phyloP scores from a whole-genome alignment of 1,140 invertebrate species.

The Lepidotrigona ventralis region DNA sequence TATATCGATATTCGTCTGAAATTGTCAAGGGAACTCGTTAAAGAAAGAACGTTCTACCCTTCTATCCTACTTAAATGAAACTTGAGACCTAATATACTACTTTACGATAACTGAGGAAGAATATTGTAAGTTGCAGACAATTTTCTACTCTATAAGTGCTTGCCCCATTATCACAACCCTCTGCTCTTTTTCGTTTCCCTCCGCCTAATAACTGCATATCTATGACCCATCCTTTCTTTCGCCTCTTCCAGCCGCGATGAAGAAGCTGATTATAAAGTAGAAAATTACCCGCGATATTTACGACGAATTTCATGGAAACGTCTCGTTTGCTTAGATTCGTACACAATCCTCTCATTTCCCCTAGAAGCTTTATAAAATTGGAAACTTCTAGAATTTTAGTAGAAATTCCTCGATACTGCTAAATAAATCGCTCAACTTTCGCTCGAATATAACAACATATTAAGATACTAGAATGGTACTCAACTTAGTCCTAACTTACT shows the following conservation, averaged over 20 bases:
- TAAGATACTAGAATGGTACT: too few species aligned
- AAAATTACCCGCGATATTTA: not conserved
- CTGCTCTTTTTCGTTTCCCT: not conserved
- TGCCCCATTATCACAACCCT: not conserved
- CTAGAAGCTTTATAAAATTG: too few species aligned
- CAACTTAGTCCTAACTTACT: too few species aligned
- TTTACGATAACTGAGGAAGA: not conserved
- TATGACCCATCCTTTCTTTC: not conserved
- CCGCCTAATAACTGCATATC: constrained; percentile 24
- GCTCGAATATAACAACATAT: too few species aligned
- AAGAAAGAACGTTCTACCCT: not conserved
- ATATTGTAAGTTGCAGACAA: constrained; percentile 2
- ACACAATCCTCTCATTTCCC: not conserved
- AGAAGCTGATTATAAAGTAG: not conserved
- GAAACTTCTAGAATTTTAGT: too few species aligned
- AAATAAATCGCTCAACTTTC: too few species aligned
- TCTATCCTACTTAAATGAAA: not conserved
- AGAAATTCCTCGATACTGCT: too few species aligned
- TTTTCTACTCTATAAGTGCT: constrained; percentile 28
- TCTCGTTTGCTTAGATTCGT: not conserved
- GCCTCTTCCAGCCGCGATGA: not conserved
- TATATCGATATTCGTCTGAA: not conserved
- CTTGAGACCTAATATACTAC: not conserved
- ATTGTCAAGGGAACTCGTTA: not conserved
- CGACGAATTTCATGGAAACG: not conserved